Percentiles rank a stretch among this genome's conserved stretches.
These are phyloP conservation scores for Metopolophium dirhodum DNA, from an alignment of 1,140 invertebrate genomes.

Conservation along the genomic window DNA sequence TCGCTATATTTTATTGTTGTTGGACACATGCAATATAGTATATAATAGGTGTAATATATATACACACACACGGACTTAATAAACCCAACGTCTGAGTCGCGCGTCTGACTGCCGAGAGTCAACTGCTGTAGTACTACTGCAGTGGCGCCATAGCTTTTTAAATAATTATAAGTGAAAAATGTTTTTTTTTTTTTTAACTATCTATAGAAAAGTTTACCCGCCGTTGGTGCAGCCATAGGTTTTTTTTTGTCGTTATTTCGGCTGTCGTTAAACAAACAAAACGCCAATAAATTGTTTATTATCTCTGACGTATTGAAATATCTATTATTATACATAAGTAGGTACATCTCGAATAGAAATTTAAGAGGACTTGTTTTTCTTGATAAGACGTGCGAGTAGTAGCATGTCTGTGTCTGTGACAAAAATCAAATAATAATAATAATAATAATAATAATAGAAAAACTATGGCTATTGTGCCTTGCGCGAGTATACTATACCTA, in stretches of 20 bases:
- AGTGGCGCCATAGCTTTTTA: slow-evolving; percentile 54
- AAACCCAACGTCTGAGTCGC: background rate
- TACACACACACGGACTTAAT: background rate
- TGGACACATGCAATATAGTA: background rate
- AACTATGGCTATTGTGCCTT: background rate
- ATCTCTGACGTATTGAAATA: background rate
- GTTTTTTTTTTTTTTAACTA: slow-evolving; percentile 21
- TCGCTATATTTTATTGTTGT: background rate
- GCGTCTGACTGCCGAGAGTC: background rate
- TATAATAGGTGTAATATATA: background rate
- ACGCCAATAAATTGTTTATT: background rate
- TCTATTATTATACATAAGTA: background rate
- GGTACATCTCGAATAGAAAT: background rate
- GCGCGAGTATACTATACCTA: background rate
- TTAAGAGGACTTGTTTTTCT: background rate
- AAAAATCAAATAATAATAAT: too few species aligned
- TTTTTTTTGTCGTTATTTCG: background rate
- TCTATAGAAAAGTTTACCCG: background rate
- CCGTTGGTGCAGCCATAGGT: background rate
- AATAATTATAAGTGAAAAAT: slow-evolving; percentile 33
- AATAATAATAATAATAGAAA: too few species aligned
- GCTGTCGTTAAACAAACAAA: background rate
- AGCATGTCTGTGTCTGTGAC: background rate
- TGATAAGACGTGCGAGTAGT: too few species aligned
- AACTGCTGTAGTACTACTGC: background rate